Percentiles rank a stretch among this genome's conserved stretches.
These are phyloP conservation scores for Tetheella fluctuosa DNA, from an alignment of 2,888 invertebrate species.

Conservation along the genomic window DNA sequence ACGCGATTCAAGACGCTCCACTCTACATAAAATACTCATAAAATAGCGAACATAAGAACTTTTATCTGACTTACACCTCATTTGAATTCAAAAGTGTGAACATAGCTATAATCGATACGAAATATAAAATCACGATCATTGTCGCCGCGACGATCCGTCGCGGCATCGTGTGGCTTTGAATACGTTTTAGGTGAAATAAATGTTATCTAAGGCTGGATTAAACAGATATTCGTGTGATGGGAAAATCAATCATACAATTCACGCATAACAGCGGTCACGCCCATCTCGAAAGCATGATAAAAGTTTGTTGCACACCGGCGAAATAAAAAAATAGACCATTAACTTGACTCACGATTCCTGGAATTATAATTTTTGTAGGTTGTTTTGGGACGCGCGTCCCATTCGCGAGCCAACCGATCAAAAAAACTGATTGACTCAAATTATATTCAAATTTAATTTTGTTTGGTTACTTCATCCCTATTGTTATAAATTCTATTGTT, in stretches of 20 bases:
- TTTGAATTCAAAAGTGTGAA: slow-evolving; percentile 37
- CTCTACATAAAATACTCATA: slow-evolving; percentile 57
- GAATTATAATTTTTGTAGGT: no score
- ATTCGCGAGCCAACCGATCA: no score
- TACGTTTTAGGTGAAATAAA: slow-evolving; percentile 27
- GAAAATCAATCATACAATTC: slow-evolving; percentile 51
- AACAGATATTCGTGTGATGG: slow-evolving; percentile 43
- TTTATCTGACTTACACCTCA: slow-evolving; percentile 42
- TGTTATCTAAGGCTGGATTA: slow-evolving; percentile 28
- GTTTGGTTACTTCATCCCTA: neutral
- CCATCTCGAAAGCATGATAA: slow-evolving; percentile 27
- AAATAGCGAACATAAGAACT: slow-evolving; percentile 48
- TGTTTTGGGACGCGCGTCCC: no score
- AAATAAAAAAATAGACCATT: slow-evolving; percentile 18
- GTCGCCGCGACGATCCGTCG: slow-evolving; percentile 14
- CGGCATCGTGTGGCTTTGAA: slow-evolving; percentile 25
- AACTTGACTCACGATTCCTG: no score
- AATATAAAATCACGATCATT: slow-evolving; percentile 23
- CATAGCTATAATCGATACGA: slow-evolving; percentile 31
- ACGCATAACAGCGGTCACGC: slow-evolving; percentile 34
- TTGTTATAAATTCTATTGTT: no score
- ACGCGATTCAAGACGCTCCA: slow-evolving; percentile 50
- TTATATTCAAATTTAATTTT: slow-evolving; percentile 10
- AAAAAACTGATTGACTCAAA: neutral
- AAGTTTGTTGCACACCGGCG: slow-evolving; percentile 21